Conservation (phyloP, 2,888 invertebrate species). For the Capitulum mitella region DNA sequence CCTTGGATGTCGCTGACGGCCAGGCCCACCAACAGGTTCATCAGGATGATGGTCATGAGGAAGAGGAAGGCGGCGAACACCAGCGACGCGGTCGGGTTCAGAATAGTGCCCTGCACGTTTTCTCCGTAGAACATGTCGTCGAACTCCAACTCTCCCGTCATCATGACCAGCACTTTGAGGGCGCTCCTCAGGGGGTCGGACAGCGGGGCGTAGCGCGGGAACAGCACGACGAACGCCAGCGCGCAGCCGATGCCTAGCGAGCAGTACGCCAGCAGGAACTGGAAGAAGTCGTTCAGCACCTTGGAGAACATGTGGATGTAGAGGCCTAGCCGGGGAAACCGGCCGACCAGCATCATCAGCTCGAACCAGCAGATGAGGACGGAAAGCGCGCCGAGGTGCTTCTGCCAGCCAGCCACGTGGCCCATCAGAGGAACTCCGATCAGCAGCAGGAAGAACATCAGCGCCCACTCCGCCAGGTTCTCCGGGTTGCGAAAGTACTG, state of each 20-base stretch:
- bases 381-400: conserved; percentile 72
- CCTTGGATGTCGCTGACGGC: conserved; percentile 66
- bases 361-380: conserved; percentile 75
- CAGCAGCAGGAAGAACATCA: conserved; percentile 62
- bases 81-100: conserved; percentile 65
- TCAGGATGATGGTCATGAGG: conserved; percentile 70
- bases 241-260: conserved; percentile 73
- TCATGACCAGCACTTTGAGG: conserved; percentile 76
- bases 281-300: conserved; percentile 63
- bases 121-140: conserved; percentile 67
- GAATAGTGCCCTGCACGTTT: conserved; percentile 46
- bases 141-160: conserved; percentile 68
- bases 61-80: conserved; percentile 69
- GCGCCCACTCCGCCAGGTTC: conserved; percentile 73
- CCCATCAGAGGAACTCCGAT: conserved; percentile 40
- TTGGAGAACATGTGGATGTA: conserved; percentile 56
- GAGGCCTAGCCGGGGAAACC: conserved; percentile 76
- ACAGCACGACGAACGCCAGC: conserved; percentile 70
- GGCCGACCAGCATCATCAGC: conserved; percentile 74
- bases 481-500: conserved; percentile 74
- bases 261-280: conserved; percentile 70
- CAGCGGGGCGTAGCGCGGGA: conserved; percentile 51
- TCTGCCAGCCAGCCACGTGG: conserved; percentile 65
- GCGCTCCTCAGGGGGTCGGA: conserved; percentile 41
- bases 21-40: conserved; percentile 73